Percentiles rank a stretch among this genome's conserved stretches.
phyloP scores from a whole-genome alignment of 2,797 vertebrate genomes.

The Corythornis leucogaster region DNA sequence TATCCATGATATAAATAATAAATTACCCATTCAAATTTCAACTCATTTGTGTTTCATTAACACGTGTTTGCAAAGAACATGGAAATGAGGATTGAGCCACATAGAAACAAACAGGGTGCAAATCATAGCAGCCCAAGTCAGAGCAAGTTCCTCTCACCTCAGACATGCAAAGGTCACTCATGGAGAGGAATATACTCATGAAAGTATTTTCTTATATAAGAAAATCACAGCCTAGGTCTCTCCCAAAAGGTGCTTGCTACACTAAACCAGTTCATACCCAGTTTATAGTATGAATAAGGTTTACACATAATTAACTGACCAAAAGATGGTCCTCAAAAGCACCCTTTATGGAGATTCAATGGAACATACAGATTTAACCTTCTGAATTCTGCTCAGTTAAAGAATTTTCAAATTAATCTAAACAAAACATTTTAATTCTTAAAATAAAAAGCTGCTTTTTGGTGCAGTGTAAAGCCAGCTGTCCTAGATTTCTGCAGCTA shows the following conservation, averaged over 20 bases:
- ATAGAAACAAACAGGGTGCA: not conserved
- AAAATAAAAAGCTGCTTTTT: not conserved
- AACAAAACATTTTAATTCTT: not conserved
- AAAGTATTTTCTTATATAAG: too few relatives aligned
- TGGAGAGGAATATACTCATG: not conserved
- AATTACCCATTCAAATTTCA: not conserved
- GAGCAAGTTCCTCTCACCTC: not conserved
- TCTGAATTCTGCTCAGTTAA: not conserved
- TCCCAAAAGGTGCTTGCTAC: not conserved
- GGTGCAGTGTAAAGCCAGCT: not conserved
- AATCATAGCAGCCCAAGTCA: not conserved
- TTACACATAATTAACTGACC: not conserved
- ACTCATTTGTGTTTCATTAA: not conserved
- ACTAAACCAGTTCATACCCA: not conserved
- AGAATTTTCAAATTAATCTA: not conserved
- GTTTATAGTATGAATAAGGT: not conserved
- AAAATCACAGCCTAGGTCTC: not conserved
- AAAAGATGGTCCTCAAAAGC: not conserved
- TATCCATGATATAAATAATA: accelerated
- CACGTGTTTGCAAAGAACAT: not conserved
- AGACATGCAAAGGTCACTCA: not conserved
- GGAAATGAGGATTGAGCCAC: not conserved
- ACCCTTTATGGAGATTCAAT: not conserved
- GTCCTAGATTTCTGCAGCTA: not conserved
- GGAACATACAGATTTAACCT: not conserved